A percentile compares a stretch with the other conserved stretches of the same genome.
Evolutionary conservation across 2,797 vertebrate species (phyloP).

Genomic region (Meda fulgida): DNA sequence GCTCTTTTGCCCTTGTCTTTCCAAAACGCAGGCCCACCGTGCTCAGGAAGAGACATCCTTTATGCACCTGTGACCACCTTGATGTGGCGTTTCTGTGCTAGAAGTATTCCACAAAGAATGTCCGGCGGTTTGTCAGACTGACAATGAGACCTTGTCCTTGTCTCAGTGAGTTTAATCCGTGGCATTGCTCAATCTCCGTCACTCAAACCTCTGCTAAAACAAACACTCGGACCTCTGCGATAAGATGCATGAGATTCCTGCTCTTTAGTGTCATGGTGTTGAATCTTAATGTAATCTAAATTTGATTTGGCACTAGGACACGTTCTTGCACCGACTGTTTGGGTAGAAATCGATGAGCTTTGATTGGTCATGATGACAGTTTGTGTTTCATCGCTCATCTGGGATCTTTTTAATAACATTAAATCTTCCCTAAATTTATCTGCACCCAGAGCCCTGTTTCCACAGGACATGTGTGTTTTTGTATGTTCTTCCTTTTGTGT

Average conservation of each 20-base stretch:
- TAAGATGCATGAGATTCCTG: conserved; percentile 46
- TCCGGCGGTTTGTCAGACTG: conserved; percentile 3
- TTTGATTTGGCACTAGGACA: conserved; percentile 46
- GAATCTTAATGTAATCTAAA: conserved; percentile 61
- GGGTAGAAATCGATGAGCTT: conserved; percentile 40
- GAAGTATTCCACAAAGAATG: neutral
- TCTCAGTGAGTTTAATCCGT: conserved; percentile 16
- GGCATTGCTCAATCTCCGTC: neutral
- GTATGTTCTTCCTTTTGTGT: neutral
- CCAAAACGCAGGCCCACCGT: neutral
- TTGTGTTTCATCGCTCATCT: conserved; percentile 66
- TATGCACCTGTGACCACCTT: conserved; percentile 15
- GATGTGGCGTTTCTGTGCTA: neutral
- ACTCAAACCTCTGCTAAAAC: conserved; percentile 11
- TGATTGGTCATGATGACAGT: conserved; percentile 50
- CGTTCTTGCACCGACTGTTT: conserved; percentile 8
- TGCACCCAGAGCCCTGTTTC: conserved; percentile 43
- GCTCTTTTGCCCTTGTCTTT: conserved; percentile 42
- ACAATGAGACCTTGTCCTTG: conserved; percentile 24
- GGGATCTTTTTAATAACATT: conserved; percentile 51
- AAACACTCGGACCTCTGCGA: conserved; percentile 15
- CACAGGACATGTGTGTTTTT: conserved; percentile 40
- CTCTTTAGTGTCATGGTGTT: conserved; percentile 23
- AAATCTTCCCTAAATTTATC: conserved; percentile 68
- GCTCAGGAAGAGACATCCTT: conserved; percentile 23